These are phyloP conservation scores for Drosophila trapezifrons DNA, from an alignment of 1,140 invertebrate species.

Conservation along the genomic window DNA sequence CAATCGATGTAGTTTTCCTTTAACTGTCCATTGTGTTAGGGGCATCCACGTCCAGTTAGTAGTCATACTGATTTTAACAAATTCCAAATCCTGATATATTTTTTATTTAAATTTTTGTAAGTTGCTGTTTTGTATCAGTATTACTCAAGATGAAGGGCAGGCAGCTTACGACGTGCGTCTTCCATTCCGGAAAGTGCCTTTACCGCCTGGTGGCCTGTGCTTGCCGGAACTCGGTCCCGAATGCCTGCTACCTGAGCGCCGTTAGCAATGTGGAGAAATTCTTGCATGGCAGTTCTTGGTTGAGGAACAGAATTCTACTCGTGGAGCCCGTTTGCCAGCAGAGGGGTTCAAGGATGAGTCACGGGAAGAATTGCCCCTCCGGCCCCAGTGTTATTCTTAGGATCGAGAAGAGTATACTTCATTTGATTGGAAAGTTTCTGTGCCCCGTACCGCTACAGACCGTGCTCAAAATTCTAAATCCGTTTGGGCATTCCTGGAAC, in stretches of 20 bases:
- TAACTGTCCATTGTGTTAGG: background rate
- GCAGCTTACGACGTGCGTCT: conserved; percentile 2
- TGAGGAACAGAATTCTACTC: background rate
- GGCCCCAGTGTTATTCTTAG: background rate
- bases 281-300: background rate
- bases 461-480: conserved; percentile 19
- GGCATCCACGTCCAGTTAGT: background rate
- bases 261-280: conserved; percentile 4
- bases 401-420: conserved; percentile 8
- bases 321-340: conserved; percentile 5
- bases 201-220: conserved; percentile 11
- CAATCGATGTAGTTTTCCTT: background rate
- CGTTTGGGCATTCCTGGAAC: conserved; percentile 31
- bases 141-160: conserved; percentile 5
- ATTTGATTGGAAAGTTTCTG: background rate
- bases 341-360: background rate
- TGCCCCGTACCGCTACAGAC: conserved; percentile 1
- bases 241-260: background rate
- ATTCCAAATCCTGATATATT: background rate
- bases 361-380: background rate
- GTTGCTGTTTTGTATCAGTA: background rate
- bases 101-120: background rate
- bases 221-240: conserved; percentile 14
- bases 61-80: background rate
- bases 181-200: conserved; percentile 13